phyloP scores from a whole-genome alignment of 35 echinoderm and acorn worm genomes.

The Ptychodera flava region DNA sequence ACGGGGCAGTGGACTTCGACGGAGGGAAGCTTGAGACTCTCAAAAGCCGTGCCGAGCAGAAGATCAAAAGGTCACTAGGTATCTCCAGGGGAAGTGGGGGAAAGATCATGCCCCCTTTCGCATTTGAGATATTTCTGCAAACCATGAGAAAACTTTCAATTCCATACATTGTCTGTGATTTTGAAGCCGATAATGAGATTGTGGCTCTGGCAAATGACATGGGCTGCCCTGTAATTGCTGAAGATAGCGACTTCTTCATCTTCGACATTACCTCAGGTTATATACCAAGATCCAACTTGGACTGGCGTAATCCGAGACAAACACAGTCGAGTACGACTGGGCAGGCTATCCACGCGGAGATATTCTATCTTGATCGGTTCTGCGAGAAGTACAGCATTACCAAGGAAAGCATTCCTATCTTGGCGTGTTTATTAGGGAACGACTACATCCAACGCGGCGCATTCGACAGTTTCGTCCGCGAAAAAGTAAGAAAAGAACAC shows the following conservation, averaged over 20 bases:
- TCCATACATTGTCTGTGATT: constrained; percentile 58
- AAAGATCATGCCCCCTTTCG: constrained; percentile 37
- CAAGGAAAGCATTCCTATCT: constrained; percentile 48
- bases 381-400: constrained; percentile 61
- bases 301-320: constrained; percentile 21
- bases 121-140: constrained; percentile 34
- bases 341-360: constrained; percentile 18
- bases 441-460: constrained; percentile 64
- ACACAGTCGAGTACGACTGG: background rate
- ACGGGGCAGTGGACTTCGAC: constrained; percentile 74
- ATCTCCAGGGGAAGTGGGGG: constrained; percentile 9
- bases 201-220: constrained; percentile 57
- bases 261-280: constrained; percentile 79
- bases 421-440: constrained; percentile 69
- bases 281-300: constrained; percentile 49
- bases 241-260: constrained; percentile 83
- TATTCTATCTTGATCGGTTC: constrained; percentile 47
- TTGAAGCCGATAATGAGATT: constrained; percentile 92
- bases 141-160: constrained; percentile 43
- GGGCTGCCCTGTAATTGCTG: constrained; percentile 55
- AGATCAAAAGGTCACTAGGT: constrained; percentile 24
- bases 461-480: no score
- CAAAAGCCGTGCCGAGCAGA: constrained; percentile 31
- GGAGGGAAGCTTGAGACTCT: constrained; percentile 61
- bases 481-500: no score